Evolutionary conservation across 2,797 vertebrate genomes (phyloP), one percentile per base, ranked within the genome.

Genomic region (Sibirionetta formosa): DNA sequence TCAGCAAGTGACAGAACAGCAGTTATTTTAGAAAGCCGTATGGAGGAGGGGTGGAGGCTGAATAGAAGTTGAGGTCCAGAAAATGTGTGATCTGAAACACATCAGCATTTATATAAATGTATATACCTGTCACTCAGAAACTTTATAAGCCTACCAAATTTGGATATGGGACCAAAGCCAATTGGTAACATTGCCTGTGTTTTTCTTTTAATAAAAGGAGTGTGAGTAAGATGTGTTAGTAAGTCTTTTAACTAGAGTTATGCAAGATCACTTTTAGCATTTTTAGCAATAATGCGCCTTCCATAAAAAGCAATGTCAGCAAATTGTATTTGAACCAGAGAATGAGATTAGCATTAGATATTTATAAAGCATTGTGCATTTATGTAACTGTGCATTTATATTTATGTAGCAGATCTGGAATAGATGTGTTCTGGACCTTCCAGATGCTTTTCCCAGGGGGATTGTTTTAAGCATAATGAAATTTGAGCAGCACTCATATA

Each of bases 11-110:
- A 86, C 35, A 68, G 82, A 91, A 87, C 16, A 89, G 69, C 56
- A 92, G 33, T 78, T 94, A 90, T 95, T 97, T 89, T 83, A 85
- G 84, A 89, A 90, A 91, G 61, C 84, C 95, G 29, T n/a, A 14
- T 91, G 93, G 94, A 87, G 91, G 86, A 94, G 82, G 86, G 57
- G 61, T 72, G 88, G 61, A 92, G 65, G 84, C 56, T 93, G 93
- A 85, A 53, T 70, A 82, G 33, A 64, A 89, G 48, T 4, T 57
- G 35, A 58, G 58, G 71, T 92, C 86, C 89, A 93, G 82, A 83
- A 95, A 95, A 92, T 82, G 38, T 91, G 90, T 78, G 66, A 90
- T 95, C 26, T 63, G 63, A 92, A 94, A 54, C 44, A 81, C 65
- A 87, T 51, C 61, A 91, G 61, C 50, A 69, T 93, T 92, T 94